These are phyloP conservation scores for Drosophila mettleri DNA, from an alignment of 2,888 invertebrate species.

Conservation along the genomic window DNA sequence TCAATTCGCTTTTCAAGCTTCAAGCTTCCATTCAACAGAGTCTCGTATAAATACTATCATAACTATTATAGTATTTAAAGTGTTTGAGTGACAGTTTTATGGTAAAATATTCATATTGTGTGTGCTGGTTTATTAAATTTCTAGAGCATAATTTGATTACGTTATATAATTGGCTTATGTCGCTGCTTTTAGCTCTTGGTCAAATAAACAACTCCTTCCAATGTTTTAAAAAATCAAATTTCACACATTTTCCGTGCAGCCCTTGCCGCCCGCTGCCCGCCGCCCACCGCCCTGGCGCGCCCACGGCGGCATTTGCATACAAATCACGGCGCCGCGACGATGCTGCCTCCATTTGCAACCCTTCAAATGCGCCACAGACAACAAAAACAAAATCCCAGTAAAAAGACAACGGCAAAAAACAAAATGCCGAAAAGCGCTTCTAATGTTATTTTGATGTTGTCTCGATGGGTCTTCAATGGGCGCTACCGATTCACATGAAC, in stretches of 20 bases:
- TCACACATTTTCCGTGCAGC: constrained; percentile 35
- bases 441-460: constrained; percentile 79
- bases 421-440: constrained; percentile 53
- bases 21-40: too few relatives aligned
- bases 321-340: constrained; percentile 52
- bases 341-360: constrained; percentile 55
- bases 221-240: constrained; percentile 61
- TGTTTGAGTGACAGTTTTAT: constrained; percentile 1
- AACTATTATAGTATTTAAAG: background rate
- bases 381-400: background rate
- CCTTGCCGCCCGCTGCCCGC: background rate
- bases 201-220: constrained; percentile 20
- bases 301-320: constrained; percentile 65
- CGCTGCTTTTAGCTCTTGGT: constrained; percentile 44
- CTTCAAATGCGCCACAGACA: constrained; percentile 65
- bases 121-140: constrained; percentile 5
- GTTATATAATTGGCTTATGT: constrained; percentile 66
- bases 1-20: too few relatives aligned
- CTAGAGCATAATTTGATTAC: constrained; percentile 63
- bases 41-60: background rate
- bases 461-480: constrained; percentile 78
- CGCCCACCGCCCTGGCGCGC: constrained; percentile 6
- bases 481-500: constrained; percentile 43
- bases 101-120: background rate
- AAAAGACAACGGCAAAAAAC: constrained; percentile 23